phyloP scores from a whole-genome alignment of 2,797 vertebrate genomes.

The Loriculus beryllinus region DNA sequence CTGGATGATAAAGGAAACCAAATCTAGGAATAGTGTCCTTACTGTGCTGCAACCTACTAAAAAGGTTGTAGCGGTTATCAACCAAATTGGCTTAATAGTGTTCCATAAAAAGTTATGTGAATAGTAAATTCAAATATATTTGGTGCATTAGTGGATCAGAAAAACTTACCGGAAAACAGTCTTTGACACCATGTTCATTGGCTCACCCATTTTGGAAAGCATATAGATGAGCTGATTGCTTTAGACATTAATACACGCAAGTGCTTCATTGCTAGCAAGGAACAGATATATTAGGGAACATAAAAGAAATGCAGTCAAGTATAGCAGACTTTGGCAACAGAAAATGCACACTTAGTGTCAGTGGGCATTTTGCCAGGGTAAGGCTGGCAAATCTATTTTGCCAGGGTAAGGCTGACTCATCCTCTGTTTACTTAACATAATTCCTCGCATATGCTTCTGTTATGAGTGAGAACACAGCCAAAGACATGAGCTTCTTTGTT shows the following conservation, averaged over 20 bases:
- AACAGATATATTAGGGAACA: not conserved
- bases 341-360: not conserved
- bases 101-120: constrained; percentile 65
- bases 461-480: not conserved
- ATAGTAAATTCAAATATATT: constrained; percentile 63
- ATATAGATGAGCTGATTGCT: constrained; percentile 16
- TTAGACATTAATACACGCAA: not conserved
- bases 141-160: constrained; percentile 46
- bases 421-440: not conserved
- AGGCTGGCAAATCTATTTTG: not conserved
- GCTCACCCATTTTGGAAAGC: constrained; percentile 37
- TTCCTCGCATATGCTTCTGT: not conserved
- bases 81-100: constrained; percentile 36
- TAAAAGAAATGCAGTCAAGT: not conserved
- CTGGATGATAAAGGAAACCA: constrained; percentile 23
- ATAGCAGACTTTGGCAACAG: not conserved
- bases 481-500: not conserved
- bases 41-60: constrained; percentile 19
- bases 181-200: constrained; percentile 48
- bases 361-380: not conserved
- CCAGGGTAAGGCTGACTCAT: not conserved
- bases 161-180: constrained; percentile 52
- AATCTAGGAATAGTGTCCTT: constrained; percentile 59
- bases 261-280: not conserved
- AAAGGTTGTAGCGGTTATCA: constrained; percentile 42